Evolutionary conservation across 1,140 invertebrate species (phyloP).

Genomic region (Cataglyphis hispanica): DNA sequence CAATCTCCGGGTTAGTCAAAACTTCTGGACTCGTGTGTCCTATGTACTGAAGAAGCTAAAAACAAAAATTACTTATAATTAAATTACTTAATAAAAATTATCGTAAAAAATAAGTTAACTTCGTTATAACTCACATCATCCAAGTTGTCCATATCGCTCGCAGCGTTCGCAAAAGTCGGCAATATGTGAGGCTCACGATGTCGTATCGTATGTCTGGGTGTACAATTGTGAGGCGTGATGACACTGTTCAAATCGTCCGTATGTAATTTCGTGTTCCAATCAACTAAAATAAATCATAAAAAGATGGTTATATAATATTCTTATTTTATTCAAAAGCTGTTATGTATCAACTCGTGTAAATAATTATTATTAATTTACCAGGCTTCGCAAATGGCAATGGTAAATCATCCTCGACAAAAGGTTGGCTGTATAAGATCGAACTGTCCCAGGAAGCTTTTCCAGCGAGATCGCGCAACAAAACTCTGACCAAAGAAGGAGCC

Average conservation of each 20-base stretch:
- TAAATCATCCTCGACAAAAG: constrained; percentile 80
- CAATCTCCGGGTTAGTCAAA: constrained; percentile 89
- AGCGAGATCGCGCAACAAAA: constrained; percentile 96
- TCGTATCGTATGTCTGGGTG: constrained; percentile 90
- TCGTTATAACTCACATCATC: constrained; percentile 92
- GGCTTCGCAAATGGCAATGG: constrained; percentile 72
- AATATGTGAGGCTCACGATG: constrained; percentile 91
- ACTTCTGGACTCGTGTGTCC: constrained; percentile 97
- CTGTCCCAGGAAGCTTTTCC: constrained; percentile 99
- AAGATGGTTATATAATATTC: background rate
- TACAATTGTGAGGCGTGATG: constrained; percentile 81
- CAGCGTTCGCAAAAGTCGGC: constrained; percentile 93
- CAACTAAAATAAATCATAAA: constrained; percentile 65
- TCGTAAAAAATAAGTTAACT: constrained; percentile 51
- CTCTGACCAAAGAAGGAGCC: constrained; percentile 90
- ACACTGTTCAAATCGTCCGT: constrained; percentile 82
- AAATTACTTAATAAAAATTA: constrained; percentile 32
- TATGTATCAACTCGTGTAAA: background rate
- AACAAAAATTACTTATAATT: constrained; percentile 50
- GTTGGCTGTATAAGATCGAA: constrained; percentile 94
- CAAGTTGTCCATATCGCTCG: constrained; percentile 96
- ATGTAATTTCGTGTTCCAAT: constrained; percentile 74
- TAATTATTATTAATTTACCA: constrained; percentile 69
- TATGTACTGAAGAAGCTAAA: constrained; percentile 95
- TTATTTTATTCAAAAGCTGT: background rate